A percentile compares a stretch with the other conserved stretches of the same genome.
Conservation (phyloP, 1,140 invertebrate species). For the Drosophila subpulchrella region DNA sequence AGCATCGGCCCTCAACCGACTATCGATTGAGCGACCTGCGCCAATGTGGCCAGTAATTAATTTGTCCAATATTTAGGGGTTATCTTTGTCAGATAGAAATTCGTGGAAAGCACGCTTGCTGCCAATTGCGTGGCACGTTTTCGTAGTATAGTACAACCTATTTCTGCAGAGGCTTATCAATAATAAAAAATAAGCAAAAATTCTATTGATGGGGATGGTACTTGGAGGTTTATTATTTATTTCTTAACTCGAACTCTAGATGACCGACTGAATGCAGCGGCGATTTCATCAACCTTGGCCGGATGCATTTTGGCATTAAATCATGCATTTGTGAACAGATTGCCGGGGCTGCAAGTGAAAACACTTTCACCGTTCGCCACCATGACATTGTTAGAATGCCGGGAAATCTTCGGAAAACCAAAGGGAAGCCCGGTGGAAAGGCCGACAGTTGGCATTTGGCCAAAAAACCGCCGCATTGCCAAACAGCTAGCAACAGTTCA, state of each 20-base stretch:
- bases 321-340: constrained; percentile 56
- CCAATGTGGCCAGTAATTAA: constrained; percentile 29
- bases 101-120: constrained; percentile 1
- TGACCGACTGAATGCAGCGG: constrained; percentile 2
- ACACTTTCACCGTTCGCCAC: constrained; percentile 71
- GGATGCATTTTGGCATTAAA: constrained; percentile 62
- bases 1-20: constrained; percentile 22
- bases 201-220: constrained; percentile 17
- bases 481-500: constrained; percentile 17
- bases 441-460: constrained; percentile 52
- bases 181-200: constrained; percentile 6
- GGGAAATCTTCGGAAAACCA: constrained; percentile 21
- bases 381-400: constrained; percentile 69
- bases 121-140: constrained; percentile 41
- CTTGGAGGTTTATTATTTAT: neutral
- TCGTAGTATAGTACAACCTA: constrained; percentile 22
- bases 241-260: constrained; percentile 26
- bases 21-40: constrained; percentile 56
- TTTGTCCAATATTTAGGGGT: constrained; percentile 34
- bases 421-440: constrained; percentile 10
- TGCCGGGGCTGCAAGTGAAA: constrained; percentile 31
- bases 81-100: constrained; percentile 37
- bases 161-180: constrained; percentile 29
- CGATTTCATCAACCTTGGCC: constrained; percentile 35
- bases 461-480: constrained; percentile 49